Evolutionary conservation across 2,888 invertebrate species (phyloP), one percentile per base, ranked within the genome.

Genomic region (Zhuqinia jingwanae): DNA sequence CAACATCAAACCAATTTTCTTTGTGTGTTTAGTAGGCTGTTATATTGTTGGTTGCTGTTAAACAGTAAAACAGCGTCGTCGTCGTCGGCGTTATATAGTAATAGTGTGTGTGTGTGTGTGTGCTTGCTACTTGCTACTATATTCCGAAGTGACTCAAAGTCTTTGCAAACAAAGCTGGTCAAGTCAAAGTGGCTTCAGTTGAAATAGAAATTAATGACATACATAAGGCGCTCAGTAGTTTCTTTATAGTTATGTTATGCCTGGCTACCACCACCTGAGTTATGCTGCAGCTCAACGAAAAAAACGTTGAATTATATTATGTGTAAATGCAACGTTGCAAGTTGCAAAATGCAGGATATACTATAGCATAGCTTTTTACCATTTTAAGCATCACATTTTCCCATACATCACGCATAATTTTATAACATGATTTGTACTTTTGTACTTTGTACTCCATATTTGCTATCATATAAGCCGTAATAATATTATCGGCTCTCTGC

Each of bases 331-430:
- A 58, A 20, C n/a, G n/a, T n/a, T n/a, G n/a, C n/a, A n/a, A n/a
- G n/a, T n/a, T n/a, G n/a, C 17, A 53, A 53, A 53, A 2, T 53
- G 53, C 25, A 17, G 53, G n/a, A 53, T 22, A 11, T 30, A 30
- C 2, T 56, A 60, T 30, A 27, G 30, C 2, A n/a, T n/a, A n/a
- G n/a, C 65, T 42, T 42, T 42, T 65, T 42, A 65, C 65, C 65
- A 30, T 65, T n/a, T n/a, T n/a, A n/a, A 42, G 65, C 65, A 65
- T 65, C 42, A 36, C 2, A 65, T 58, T 65, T 65, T 65, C 42
- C 65, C 65, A 65, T 65, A 65, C 42, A 65, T 42, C 65, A 65
- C 65, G 42, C 65, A 65, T 42, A 42, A 65, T 65, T 65, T 65
- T 20, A n/a, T n/a, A n/a, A 65, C 65, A 65, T 17, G 65, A 42